Evolutionary conservation across 2,797 vertebrate species (phyloP).

Genomic region (Zalophus californianus): DNA sequence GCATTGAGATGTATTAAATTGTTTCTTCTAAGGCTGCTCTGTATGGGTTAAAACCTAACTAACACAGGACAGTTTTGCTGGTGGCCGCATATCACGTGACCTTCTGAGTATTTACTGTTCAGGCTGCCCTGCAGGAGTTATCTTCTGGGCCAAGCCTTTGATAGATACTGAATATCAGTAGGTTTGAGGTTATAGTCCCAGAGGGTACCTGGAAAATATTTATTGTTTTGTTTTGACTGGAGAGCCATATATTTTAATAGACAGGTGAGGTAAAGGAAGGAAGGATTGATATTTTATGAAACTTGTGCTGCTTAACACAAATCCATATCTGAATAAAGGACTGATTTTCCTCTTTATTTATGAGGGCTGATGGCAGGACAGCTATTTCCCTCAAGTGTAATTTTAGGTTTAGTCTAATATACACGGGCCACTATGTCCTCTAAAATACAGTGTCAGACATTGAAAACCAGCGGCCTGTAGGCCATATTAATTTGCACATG

Average conservation of each 20-base stretch:
- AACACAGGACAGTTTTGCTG: neutral
- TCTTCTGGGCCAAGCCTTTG: neutral
- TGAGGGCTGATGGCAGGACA: neutral
- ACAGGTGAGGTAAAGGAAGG: neutral
- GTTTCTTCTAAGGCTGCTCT: neutral
- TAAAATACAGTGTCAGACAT: neutral
- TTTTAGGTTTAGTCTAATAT: conserved; percentile 1
- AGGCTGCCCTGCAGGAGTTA: neutral
- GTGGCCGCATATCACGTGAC: neutral
- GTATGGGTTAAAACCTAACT: neutral
- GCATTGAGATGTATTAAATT: conserved; percentile 8
- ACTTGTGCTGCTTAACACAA: neutral
- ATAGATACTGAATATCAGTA: neutral
- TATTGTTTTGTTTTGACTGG: neutral
- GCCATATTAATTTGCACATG: neutral
- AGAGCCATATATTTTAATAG: neutral
- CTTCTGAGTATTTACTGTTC: neutral
- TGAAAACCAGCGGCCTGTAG: neutral
- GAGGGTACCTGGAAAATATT: neutral
- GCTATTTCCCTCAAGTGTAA: neutral
- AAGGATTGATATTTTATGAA: neutral
- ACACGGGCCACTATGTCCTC: neutral
- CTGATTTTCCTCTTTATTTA: neutral
- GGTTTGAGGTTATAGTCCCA: neutral
- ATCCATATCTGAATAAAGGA: neutral